Evolutionary conservation across 2,888 invertebrate species (phyloP).

Genomic region (Idaea biselata): DNA sequence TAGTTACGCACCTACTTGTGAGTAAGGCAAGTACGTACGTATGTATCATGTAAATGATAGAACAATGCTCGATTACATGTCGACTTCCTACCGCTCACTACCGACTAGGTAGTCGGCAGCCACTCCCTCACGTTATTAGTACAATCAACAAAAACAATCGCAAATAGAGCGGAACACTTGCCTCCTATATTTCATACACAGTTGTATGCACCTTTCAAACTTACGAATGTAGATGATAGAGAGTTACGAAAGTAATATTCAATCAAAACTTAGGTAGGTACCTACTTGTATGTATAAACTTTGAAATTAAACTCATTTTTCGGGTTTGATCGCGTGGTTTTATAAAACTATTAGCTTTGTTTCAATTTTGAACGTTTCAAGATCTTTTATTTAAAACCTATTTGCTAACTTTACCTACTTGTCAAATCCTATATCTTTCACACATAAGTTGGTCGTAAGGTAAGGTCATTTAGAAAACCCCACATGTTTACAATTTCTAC

Average conservation of each 20-base stretch:
- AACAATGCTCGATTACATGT: constrained; percentile 1
- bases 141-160: not conserved
- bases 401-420: too few species aligned
- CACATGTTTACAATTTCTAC: too few species aligned
- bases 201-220: not conserved
- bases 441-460: too few species aligned
- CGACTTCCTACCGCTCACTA: not conserved
- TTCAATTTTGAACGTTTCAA: too few species aligned
- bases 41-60: not conserved
- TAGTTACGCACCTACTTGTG: not conserved
- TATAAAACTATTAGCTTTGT: too few species aligned
- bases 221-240: not conserved
- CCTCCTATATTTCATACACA: not conserved
- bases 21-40: not conserved
- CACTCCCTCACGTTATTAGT: not conserved
- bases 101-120: not conserved
- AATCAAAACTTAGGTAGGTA: not conserved
- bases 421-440: too few species aligned
- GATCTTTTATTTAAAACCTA: too few species aligned
- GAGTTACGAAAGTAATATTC: not conserved
- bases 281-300: not conserved
- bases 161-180: constrained; percentile 1
- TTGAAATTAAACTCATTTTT: too few species aligned
- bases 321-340: too few species aligned
- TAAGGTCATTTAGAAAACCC: too few species aligned